Percentiles rank a stretch among this genome's conserved stretches.
Evolutionary conservation across 2,113 vertebrate genomes (phyloP).

Genomic region (Psettodes erumei): DNA sequence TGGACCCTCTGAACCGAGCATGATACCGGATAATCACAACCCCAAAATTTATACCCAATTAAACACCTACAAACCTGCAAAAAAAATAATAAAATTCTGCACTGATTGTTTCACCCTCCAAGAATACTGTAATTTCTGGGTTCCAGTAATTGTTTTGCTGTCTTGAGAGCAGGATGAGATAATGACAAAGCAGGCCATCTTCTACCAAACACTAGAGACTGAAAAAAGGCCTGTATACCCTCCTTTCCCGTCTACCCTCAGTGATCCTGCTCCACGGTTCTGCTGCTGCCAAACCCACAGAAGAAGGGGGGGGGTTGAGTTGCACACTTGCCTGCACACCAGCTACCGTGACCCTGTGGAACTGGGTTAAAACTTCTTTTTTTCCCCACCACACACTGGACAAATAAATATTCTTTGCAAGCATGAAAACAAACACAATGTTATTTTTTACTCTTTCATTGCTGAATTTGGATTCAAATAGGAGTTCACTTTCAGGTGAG

Average conservation of each 20-base stretch:
- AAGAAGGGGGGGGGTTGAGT: slow-evolving; percentile 23
- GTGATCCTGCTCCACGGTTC: slow-evolving; percentile 30
- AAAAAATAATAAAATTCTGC: slow-evolving; percentile 14
- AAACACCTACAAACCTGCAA: slow-evolving; percentile 24
- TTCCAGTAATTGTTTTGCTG: slow-evolving; percentile 28
- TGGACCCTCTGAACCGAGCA: slow-evolving; percentile 34
- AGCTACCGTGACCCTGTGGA: slow-evolving; percentile 45
- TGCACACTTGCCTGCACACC: slow-evolving; percentile 43
- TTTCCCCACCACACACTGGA: slow-evolving; percentile 13
- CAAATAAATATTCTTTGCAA: slow-evolving; percentile 52
- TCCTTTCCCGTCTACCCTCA: slow-evolving; percentile 39
- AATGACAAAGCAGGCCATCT: slow-evolving; percentile 39
- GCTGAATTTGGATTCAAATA: slow-evolving; percentile 22
- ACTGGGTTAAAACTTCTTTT: slow-evolving; percentile 11
- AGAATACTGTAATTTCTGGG: slow-evolving; percentile 16
- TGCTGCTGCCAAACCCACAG: slow-evolving; percentile 67
- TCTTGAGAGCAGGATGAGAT: slow-evolving; percentile 35
- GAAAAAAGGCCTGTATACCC: slow-evolving; percentile 38
- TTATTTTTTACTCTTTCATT: slow-evolving; percentile 44
- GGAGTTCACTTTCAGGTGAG: slow-evolving; percentile 24
- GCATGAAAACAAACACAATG: slow-evolving; percentile 26
- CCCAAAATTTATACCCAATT: slow-evolving; percentile 10
- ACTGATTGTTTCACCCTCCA: slow-evolving; percentile 16
- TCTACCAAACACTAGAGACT: slow-evolving; percentile 29
- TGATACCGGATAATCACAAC: slow-evolving; percentile 8